Conservation (phyloP, 2,888 invertebrate species). For the Pyrocoelia pectoralis region DNA sequence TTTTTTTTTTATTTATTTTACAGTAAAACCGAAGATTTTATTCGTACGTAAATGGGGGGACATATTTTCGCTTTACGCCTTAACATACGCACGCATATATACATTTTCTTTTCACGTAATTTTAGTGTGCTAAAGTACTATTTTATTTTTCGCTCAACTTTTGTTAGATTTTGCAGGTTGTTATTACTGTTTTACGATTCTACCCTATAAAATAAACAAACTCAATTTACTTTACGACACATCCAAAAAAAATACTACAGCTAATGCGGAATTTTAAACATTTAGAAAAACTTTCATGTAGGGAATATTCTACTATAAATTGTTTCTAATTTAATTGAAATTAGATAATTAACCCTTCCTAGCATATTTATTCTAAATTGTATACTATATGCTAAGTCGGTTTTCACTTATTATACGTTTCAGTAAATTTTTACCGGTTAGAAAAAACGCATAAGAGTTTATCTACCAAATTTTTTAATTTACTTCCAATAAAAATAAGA, state of each 20-base stretch:
- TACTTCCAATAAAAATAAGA: too few species aligned
- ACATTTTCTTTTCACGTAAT: conserved; percentile 1
- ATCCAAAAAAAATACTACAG: conserved; percentile 17
- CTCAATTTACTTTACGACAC: conserved; percentile 31
- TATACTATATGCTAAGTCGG: too few species aligned
- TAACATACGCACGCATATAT: background rate
- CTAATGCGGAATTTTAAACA: conserved; percentile 21
- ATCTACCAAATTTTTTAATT: too few species aligned
- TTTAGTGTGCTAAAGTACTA: conserved; percentile 8
- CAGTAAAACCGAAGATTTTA: too few species aligned
- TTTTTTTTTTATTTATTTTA: too few species aligned
- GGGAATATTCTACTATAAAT: too few species aligned
- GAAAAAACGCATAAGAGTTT: too few species aligned
- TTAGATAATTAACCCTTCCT: background rate
- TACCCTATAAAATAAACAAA: conserved; percentile 31
- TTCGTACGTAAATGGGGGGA: too few species aligned
- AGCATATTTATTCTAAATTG: too few species aligned
- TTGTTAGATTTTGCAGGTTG: conserved; percentile 28
- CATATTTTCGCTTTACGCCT: too few species aligned
- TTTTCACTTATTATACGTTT: too few species aligned
- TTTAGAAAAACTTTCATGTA: conserved; percentile 10
- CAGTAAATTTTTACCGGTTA: too few species aligned
- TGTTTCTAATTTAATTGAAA: background rate
- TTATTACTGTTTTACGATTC: conserved; percentile 33
- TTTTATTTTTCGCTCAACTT: conserved; percentile 24